Percentiles rank a stretch among this genome's conserved stretches.
phyloP scores from a whole-genome alignment of 1,140 invertebrate species.

The Heliconius eleuchia region DNA sequence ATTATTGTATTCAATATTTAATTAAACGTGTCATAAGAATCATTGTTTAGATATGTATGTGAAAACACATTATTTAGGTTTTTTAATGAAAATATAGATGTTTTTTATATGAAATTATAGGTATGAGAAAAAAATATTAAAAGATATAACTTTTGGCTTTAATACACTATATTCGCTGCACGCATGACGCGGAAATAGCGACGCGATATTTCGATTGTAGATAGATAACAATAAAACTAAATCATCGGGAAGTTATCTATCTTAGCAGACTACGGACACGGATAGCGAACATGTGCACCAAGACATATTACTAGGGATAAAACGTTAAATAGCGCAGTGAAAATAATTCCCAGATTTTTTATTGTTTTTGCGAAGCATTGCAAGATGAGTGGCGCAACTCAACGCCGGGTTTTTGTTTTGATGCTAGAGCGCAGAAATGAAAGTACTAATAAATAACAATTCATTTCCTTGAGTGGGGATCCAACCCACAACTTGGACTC shows the following conservation, averaged over 20 bases:
- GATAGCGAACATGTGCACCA: conserved; percentile 66
- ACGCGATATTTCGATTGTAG: conserved; percentile 64
- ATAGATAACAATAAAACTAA: conserved; percentile 79
- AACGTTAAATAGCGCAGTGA: conserved; percentile 67
- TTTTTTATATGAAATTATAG: no score
- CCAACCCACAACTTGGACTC: no score
- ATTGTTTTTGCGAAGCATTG: background rate
- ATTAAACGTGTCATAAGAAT: background rate
- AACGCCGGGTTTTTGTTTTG: no score
- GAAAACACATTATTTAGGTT: background rate
- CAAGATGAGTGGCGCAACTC: no score
- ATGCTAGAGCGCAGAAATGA: no score
- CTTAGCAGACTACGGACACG: conserved; percentile 59
- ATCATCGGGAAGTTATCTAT: conserved; percentile 79
- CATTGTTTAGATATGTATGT: background rate
- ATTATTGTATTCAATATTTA: background rate
- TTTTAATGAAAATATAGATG: background rate
- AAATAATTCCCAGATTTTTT: conserved; percentile 42
- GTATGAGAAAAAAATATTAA: background rate
- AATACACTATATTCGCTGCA: background rate
- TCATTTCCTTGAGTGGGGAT: no score
- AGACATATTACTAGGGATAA: conserved; percentile 70
- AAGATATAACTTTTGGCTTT: background rate
- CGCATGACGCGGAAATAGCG: conserved; percentile 37
- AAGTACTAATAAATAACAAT: no score